A percentile compares a stretch with the other conserved stretches of the same genome.
These are phyloP conservation scores for Ictidomys tridecemlineatus DNA, from an alignment of 2,113 vertebrate genomes.

Conservation along the genomic window DNA sequence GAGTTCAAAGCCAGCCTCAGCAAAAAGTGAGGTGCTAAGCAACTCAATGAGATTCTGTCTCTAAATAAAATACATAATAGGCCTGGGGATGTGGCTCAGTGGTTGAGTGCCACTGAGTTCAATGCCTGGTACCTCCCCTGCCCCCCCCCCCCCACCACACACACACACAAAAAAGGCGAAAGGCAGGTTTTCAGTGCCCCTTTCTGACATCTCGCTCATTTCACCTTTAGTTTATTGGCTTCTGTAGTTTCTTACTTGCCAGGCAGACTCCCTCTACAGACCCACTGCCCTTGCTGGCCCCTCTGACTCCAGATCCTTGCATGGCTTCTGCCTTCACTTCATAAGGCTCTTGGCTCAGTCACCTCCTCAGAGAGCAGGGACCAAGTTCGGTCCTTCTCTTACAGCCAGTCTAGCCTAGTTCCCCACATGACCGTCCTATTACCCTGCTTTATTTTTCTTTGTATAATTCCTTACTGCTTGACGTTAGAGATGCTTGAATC, in stretches of 20 bases:
- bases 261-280: neutral
- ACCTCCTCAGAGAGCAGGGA: neutral
- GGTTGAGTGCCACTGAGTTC: no score
- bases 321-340: neutral
- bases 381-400: neutral
- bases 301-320: neutral
- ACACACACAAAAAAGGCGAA: neutral
- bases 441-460: conserved; percentile 15
- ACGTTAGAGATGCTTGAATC: neutral
- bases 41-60: no score
- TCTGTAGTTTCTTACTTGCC: neutral
- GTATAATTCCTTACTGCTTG: neutral
- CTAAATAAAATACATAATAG: no score
- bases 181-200: neutral
- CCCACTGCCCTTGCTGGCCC: neutral
- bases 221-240: neutral
- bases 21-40: no score
- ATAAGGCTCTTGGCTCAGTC: neutral
- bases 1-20: no score
- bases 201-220: neutral
- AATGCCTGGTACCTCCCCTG: no score
- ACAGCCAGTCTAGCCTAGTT: neutral
- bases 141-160: rapidly evolving
- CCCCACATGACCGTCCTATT: neutral
- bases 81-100: no score